Conservation (phyloP, 2,888 invertebrate species). For the Seira musarum region DNA sequence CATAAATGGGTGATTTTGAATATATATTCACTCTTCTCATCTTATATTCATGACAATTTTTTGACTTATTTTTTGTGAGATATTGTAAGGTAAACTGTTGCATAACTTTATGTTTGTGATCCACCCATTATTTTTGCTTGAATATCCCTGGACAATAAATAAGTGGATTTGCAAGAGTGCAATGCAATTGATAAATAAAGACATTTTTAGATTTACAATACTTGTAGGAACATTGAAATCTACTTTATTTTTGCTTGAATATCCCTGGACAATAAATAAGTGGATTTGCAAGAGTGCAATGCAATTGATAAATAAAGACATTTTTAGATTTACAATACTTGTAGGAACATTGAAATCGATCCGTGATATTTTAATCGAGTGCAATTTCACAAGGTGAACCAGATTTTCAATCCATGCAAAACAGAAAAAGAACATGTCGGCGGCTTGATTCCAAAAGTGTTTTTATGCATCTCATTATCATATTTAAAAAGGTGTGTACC, state of each 20-base stretch:
- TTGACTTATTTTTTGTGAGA: too few species aligned
- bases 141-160: neutral
- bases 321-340: neutral
- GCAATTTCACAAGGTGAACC: slow-evolving; percentile 56
- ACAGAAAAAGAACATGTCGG: slow-evolving; percentile 17
- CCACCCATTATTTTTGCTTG: too few species aligned
- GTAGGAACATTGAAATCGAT: neutral
- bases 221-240: neutral
- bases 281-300: neutral
- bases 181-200: neutral
- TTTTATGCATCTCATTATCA: slow-evolving; percentile 34
- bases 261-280: neutral
- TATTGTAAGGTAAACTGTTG: neutral
- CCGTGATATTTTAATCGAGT: slow-evolving; percentile 22
- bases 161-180: neutral
- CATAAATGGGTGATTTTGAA: neutral
- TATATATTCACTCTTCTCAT: neutral
- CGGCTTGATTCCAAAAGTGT: slow-evolving; percentile 17
- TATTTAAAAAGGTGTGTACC: slow-evolving; percentile 28
- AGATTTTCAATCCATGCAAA: slow-evolving; percentile 34
- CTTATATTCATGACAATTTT: too few species aligned
- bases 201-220: neutral
- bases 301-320: neutral
- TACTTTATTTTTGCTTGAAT: too few species aligned
- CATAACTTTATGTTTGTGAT: neutral